A percentile compares a stretch with the other conserved stretches of the same genome.
phyloP scores from a whole-genome alignment of 1,140 invertebrate species.

The Paracyclopina nana region DNA sequence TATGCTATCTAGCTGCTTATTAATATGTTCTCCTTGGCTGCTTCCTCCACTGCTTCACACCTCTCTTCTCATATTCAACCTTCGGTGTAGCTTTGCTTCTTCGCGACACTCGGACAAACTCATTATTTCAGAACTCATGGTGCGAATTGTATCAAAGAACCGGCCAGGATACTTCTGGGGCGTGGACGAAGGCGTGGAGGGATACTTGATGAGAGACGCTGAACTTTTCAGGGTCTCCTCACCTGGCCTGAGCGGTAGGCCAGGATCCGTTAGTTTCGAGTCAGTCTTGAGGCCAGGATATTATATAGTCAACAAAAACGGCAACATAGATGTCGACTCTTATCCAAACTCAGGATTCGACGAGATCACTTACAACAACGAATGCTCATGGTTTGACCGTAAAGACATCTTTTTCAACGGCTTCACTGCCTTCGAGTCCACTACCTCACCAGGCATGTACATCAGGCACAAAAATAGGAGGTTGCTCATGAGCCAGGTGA shows the following conservation, averaged over 20 bases:
- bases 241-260: conserved; percentile 8
- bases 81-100: not conserved
- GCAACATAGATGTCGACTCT: conserved; percentile 6
- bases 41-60: not conserved
- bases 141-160: conserved; percentile 12
- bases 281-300: not conserved
- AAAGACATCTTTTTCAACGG: conserved; percentile 12
- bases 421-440: conserved; percentile 13
- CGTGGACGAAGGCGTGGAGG: conserved; percentile 15
- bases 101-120: not conserved
- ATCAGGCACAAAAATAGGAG: conserved; percentile 14
- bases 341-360: too few species aligned
- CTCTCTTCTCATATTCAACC: not conserved
- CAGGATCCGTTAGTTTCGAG: conserved; percentile 6
- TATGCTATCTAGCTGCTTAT: not conserved
- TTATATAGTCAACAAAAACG: conserved; percentile 4
- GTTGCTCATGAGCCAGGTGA: conserved; percentile 1
- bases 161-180: conserved; percentile 11
- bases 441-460: not conserved
- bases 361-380: not conserved
- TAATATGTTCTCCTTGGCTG: not conserved
- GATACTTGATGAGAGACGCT: conserved; percentile 10
- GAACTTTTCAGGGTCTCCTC: not conserved
- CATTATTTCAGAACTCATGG: not conserved
- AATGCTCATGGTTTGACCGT: conserved; percentile 14